These are phyloP conservation scores for Acropora yongei DNA, from an alignment of 64 coral and sea anemone species.

Conservation along the genomic window DNA sequence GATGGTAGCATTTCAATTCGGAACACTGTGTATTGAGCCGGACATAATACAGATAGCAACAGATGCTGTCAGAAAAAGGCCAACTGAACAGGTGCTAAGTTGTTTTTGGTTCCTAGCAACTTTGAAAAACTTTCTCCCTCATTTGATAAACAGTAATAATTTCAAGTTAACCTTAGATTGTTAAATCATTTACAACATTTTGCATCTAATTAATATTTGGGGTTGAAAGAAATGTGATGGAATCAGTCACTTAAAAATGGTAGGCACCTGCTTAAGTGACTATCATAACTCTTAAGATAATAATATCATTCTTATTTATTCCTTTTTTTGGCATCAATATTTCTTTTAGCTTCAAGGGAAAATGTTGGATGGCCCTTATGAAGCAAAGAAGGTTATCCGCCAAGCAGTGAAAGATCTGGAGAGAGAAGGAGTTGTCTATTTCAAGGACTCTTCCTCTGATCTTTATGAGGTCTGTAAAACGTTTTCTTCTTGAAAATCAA, in stretches of 20 bases:
- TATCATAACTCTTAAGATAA: too few relatives aligned
- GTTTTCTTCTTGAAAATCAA: not conserved
- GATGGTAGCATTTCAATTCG: constrained; percentile 62
- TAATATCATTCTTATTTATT: too few relatives aligned
- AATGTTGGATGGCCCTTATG: constrained; percentile 18
- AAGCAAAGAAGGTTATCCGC: constrained; percentile 46
- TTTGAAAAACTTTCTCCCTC: too few relatives aligned
- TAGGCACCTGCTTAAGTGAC: too few relatives aligned
- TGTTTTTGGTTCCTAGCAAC: not conserved
- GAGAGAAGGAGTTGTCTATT: constrained; percentile 42
- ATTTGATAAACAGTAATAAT: not conserved
- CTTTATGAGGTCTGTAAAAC: constrained; percentile 37
- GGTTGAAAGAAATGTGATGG: too few relatives aligned
- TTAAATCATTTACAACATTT: too few relatives aligned
- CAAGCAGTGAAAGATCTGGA: constrained; percentile 54
- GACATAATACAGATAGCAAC: constrained; percentile 56
- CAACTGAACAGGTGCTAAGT: not conserved
- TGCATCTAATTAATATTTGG: too few relatives aligned
- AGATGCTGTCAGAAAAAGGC: constrained; percentile 27
- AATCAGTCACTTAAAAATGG: too few relatives aligned
- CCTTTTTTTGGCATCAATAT: not conserved
- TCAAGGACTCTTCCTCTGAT: constrained; percentile 53
- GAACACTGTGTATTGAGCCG: constrained; percentile 56
- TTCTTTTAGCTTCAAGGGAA: not conserved
- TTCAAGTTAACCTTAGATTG: too few relatives aligned